Base-by-base conservation (phyloP, 2,888 invertebrate genomes). In the Steinernema carpocapsae region DNA sequence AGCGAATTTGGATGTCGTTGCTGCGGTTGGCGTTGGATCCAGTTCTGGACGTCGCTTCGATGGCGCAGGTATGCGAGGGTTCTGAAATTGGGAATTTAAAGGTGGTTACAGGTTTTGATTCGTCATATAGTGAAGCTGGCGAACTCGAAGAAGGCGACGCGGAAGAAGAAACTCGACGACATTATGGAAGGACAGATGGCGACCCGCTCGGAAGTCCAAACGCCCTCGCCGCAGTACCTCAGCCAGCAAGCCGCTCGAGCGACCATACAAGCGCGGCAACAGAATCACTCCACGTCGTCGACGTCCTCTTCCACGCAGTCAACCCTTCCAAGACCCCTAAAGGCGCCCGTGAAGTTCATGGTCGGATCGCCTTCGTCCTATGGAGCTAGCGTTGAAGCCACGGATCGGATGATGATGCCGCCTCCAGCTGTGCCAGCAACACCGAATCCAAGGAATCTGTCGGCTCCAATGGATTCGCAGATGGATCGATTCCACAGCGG, bases 1-100 rank as follows among this genome's bases (percentile, higher is more conserved):
- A 92, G 89, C 93, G 93, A 89, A 91, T 97, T 75, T 97, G 96
- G 96, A 91, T 91, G 82, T 92, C 93, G 24, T 90, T 97, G 80
- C 90, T 92, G 77, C 90, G 91, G 76, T 91, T 96, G 85, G 92
- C 93, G 75, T 91, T 91, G 77, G 97, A 99, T 91, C 96, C 97
- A 0, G 92, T 93, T 88, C 94, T 94, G 1, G 92, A 92, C 73
- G 94, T 97, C 2, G 91, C 93, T 0, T 79, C 90, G 26, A 77
- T 81, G 77, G 78, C 84, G 10, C 70, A 73, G 51, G 64, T 64
- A 64, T 3, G 26, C 2, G 26, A 37, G 10, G 17, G n/a, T 7
- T 14, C 48, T n/a, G 14, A 48, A 19, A 4, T 3, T 19, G 19
- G 17, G 3, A 7, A 7, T 48, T 19, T 3, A 48, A 2, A 14